Base-by-base conservation (phyloP, 2,797 vertebrate genomes). In the Toxotes lorentzi region DNA sequence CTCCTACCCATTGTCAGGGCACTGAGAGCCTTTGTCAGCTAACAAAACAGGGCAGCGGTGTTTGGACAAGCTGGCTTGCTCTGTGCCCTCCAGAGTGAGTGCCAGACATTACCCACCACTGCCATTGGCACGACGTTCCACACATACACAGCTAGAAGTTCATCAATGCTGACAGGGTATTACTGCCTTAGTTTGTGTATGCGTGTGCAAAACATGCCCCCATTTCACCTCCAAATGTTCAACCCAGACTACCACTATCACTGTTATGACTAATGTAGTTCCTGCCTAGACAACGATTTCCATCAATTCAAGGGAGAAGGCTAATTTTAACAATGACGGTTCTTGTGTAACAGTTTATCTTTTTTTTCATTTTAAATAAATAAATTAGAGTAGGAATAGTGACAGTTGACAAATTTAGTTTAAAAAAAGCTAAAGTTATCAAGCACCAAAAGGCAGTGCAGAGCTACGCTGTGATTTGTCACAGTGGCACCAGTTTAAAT, bases 11-110 rank as follows among this genome's bases (percentile, higher is more conserved):
- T 91, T 94, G 94, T 94, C 73, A 85, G 75, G 76, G 83, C 90
- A 94, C 92, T 94, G 86, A 92, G 88, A 85, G 88, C 84, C 92
- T 94, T 94, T 95, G 93, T 95, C 82, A 87, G 81, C 82, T 84
- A 87, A 89, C 81, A 86, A 89, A 95, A 94, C 90, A 87, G 88
- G 88, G 72, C 86, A 93, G 88, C 51, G 82, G 81, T 94, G 93
- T 94, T 94, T 93, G 71, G 79, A 94, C 87, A 92, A 84, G 85
- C 82, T 83, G 78, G 73, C 66, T 17, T 78, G 84, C 78, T 85
- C 86, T 71, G 67, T 87, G 82, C 75, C 85, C 85, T 89, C 63
- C 77, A 78, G 71, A 86, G 76, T 12, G 70, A 86, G 86, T 80
- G 85, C 86, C 89, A 89, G 85, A 91, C 84, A 75, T 87, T 80